Percentiles rank a stretch among this genome's conserved stretches.
Evolutionary conservation across 2,888 invertebrate species (phyloP).

Genomic region (Anoplius nigerrimus): DNA sequence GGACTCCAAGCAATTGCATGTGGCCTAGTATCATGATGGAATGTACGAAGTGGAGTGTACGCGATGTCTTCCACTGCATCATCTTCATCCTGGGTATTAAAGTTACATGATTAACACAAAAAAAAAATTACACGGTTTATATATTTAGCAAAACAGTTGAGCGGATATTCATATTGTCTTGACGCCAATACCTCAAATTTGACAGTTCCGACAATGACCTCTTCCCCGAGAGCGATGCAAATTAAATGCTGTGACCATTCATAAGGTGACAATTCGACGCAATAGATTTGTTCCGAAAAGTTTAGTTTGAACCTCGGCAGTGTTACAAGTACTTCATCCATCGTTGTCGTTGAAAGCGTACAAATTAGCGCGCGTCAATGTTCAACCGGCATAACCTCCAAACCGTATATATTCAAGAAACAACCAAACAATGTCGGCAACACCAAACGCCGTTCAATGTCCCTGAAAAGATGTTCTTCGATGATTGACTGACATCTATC

Average conservation of each 20-base stretch:
- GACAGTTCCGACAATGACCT: constrained; percentile 78
- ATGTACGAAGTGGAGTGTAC: constrained; percentile 77
- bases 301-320: constrained; percentile 75
- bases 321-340: constrained; percentile 68
- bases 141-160: not conserved
- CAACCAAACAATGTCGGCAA: too few relatives aligned
- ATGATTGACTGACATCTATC: too few relatives aligned
- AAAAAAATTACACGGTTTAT: constrained; percentile 1
- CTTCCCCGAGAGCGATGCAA: constrained; percentile 78
- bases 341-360: constrained; percentile 28
- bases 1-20: constrained; percentile 80
- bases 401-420: too few relatives aligned
- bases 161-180: not conserved
- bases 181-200: constrained; percentile 78
- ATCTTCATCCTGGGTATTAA: constrained; percentile 75
- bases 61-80: constrained; percentile 76
- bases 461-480: too few relatives aligned
- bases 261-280: constrained; percentile 79
- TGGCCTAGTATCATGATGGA: constrained; percentile 78
- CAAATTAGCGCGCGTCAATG: not conserved
- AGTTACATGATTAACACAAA: constrained; percentile 17
- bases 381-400: not conserved
- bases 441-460: too few relatives aligned
- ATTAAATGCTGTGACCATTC: constrained; percentile 82
- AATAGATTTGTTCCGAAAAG: constrained; percentile 77